Percentiles rank a stretch among this genome's conserved stretches.
These are phyloP conservation scores for Torymus aiolomorphi DNA, from an alignment of 2,888 invertebrate species.

Conservation along the genomic window DNA sequence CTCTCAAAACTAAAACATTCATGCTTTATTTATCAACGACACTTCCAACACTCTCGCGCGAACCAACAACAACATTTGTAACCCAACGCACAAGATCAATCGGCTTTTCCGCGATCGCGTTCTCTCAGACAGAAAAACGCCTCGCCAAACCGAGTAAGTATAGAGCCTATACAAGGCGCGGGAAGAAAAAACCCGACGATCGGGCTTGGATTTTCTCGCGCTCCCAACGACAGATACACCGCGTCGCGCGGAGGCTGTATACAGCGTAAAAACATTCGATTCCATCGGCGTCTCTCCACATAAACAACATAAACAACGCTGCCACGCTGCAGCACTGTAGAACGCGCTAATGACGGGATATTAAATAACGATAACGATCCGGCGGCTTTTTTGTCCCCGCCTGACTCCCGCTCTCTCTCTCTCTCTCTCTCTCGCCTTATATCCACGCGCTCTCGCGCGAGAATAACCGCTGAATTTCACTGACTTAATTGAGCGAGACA, in stretches of 20 bases:
- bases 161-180: not conserved
- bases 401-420: not conserved
- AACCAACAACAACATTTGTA: no score
- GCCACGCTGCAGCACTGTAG: conserved; percentile 67
- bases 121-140: no score
- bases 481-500: conserved; percentile 72
- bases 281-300: conserved; percentile 18
- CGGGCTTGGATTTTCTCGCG: conserved; percentile 14
- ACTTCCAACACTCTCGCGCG: no score
- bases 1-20: no score
- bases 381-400: conserved; percentile 46
- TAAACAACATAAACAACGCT: conserved; percentile 72
- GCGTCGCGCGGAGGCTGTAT: no score
- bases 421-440: conserved; percentile 4
- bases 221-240: no score
- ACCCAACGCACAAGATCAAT: no score
- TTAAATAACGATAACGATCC: conserved; percentile 75
- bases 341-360: conserved; percentile 75
- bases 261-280: not conserved
- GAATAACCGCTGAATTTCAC: conserved; percentile 66
- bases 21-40: no score
- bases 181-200: conserved; percentile 20
- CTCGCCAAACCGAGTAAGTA: no score
- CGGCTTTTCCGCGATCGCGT: no score
- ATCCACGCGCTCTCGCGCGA: conserved; percentile 9